Conservation (phyloP, 2,888 invertebrate genomes). For the Arrhopalites spinosus region DNA sequence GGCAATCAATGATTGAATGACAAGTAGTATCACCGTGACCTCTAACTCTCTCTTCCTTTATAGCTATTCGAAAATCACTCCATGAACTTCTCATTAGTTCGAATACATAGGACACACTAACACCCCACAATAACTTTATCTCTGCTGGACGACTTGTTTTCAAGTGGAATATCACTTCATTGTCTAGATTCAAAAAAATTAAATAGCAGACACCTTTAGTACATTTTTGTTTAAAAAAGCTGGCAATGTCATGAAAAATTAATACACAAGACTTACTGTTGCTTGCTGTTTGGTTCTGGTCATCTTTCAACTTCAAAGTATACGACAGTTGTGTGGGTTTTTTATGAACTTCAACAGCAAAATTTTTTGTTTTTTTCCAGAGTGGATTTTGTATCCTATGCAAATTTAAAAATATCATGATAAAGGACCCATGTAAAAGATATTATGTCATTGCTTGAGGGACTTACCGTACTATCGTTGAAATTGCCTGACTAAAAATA, state of each 20-base stretch:
- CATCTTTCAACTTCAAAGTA: slow-evolving; percentile 7
- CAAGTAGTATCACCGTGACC: background rate
- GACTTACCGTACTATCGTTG: slow-evolving; percentile 47
- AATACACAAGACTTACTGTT: background rate
- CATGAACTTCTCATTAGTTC: slow-evolving; percentile 46
- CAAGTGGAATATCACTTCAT: slow-evolving; percentile 39
- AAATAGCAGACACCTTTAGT: background rate
- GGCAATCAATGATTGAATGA: slow-evolving; percentile 27
- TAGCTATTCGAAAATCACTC: slow-evolving; percentile 25
- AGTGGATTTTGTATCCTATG: slow-evolving; percentile 48
- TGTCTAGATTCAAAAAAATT: background rate
- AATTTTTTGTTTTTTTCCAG: slow-evolving; percentile 38
- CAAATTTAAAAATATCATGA: background rate
- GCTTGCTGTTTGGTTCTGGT: background rate
- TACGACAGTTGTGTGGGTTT: slow-evolving; percentile 49
- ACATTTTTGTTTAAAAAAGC: background rate
- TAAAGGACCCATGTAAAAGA: background rate
- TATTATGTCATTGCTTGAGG: background rate
- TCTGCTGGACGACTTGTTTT: slow-evolving; percentile 37
- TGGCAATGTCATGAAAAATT: background rate
- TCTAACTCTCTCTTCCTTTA: background rate
- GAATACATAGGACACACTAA: slow-evolving; percentile 43
- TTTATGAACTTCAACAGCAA: slow-evolving; percentile 46
- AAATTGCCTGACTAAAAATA: slow-evolving; percentile 41
- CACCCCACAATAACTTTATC: slow-evolving; percentile 48